Base-by-base conservation (phyloP, 2,888 invertebrate genomes). In the Ptychoptera albimana region DNA sequence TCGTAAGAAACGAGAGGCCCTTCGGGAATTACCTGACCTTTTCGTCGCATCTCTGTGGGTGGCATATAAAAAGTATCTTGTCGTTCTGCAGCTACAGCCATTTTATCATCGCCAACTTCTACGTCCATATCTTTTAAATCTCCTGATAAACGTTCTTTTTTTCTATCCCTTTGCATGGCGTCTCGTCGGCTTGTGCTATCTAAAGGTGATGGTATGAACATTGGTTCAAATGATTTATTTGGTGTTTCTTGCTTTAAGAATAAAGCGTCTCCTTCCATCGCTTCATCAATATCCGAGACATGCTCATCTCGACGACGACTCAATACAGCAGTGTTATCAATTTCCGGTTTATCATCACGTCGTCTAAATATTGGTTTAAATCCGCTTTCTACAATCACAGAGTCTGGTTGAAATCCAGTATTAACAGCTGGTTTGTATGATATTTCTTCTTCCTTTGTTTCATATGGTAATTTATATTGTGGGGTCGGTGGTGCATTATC, bases 341-440 rank as follows among this genome's bases (percentile, higher is more conserved):
- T 61, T 56, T 69, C 70, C 40, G 67, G 68, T 46, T 72, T 71
- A 56, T 65, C 60, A 8, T 50, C 55, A 46, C 52, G 42, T 55
- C 57, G 50, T 48, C 60, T 50, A 49, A 64, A 41, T 29, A 87
- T 86, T 0, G 88, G 87, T 50, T 79, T 82, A 55, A 88, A 88
- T 0, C 87, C 87, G 46, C 83, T 78, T 64, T 88, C 87, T 11
- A 87, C 78, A 0, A 86, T 79, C 6, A 88, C 78, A 0, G 83
- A 79, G 51, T 78, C 78, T 0, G 86, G 85, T 58, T 82, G 77
- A 53, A 88, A 88, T 0, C 85, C 84, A 2, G 79, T 79, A 52
- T 83, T 83, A 1, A 76, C 62, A 0, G 82, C 82, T 2, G 76
- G 73, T 42, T 61, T 62, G 54, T 74, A 58, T 13, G 56, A 54